These are phyloP conservation scores for Caenorhabditis sp. DNA, from an alignment of 2,888 invertebrate species.

Conservation along the genomic window DNA sequence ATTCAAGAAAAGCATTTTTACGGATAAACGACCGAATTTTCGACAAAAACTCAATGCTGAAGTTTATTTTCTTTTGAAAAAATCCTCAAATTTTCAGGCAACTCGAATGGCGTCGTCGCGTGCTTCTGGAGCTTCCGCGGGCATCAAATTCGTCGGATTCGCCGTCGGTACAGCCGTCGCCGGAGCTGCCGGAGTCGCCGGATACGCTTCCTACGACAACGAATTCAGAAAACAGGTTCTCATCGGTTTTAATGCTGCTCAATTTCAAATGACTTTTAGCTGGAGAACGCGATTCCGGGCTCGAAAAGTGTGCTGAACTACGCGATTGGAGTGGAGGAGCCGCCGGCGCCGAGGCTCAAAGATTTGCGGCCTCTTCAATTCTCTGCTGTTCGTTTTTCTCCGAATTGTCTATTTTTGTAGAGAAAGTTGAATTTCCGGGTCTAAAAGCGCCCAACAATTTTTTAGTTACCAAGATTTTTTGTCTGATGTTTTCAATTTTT, in stretches of 20 bases:
- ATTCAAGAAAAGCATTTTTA: no score
- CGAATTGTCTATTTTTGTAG: background rate
- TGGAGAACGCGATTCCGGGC: slow-evolving; percentile 40
- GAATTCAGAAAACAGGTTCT: slow-evolving; percentile 43
- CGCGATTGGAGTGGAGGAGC: slow-evolving; percentile 41
- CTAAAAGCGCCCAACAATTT: no score
- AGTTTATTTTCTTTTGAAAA: background rate
- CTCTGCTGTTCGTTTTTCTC: background rate
- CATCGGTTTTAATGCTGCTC: background rate
- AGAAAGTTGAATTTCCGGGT: background rate
- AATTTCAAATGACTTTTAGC: background rate
- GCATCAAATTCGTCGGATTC: slow-evolving; percentile 38
- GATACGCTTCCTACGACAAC: slow-evolving; percentile 46
- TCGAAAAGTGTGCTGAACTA: slow-evolving; percentile 42
- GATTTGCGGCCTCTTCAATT: slow-evolving; percentile 39
- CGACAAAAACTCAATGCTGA: background rate
- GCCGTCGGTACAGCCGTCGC: slow-evolving; percentile 27
- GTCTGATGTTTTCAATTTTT: no score
- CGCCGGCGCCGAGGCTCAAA: slow-evolving; percentile 33
- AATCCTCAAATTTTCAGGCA: no score
- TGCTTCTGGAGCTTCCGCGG: slow-evolving; percentile 20
- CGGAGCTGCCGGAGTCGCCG: slow-evolving; percentile 43
- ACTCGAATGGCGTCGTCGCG: slow-evolving; percentile 37
- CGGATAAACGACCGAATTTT: no score
- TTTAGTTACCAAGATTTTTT: no score